Percentiles rank a stretch among this genome's conserved stretches.
Evolutionary conservation across 2,797 vertebrate genomes (phyloP).

Genomic region (Coracias cyanogaster): DNA sequence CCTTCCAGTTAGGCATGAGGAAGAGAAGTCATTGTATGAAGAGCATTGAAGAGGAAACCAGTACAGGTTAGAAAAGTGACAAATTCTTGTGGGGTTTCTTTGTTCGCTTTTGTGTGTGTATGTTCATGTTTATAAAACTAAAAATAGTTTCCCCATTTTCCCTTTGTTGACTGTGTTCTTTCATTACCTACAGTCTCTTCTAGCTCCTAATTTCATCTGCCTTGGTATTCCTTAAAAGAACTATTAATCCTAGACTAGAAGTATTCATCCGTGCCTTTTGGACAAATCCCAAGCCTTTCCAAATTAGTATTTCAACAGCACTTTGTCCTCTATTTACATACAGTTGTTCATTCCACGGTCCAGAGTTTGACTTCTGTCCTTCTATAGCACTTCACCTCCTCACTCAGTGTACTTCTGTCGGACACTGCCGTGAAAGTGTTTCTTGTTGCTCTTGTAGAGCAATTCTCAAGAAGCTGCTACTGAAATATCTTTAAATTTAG

Average conservation of each 20-base stretch:
- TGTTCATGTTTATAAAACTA: not conserved
- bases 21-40: not conserved
- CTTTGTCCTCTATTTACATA: not conserved
- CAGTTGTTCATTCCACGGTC: not conserved
- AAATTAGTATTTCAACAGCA: not conserved
- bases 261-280: not conserved
- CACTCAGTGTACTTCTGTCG: not conserved
- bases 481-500: not conserved
- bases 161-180: not conserved
- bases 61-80: not conserved
- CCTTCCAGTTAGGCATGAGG: not conserved
- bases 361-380: not conserved
- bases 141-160: not conserved
- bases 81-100: too few relatives aligned
- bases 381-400: not conserved
- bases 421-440: fast-evolving
- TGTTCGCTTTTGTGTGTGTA: not conserved
- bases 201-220: not conserved
- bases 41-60: not conserved
- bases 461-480: not conserved
- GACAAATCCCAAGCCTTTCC: not conserved
- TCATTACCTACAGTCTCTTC: not conserved
- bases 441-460: not conserved
- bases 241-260: not conserved
- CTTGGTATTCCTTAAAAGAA: not conserved